These are phyloP conservation scores for Gobiocypris rarus DNA, from an alignment of 2,113 vertebrate species.

Conservation along the genomic window DNA sequence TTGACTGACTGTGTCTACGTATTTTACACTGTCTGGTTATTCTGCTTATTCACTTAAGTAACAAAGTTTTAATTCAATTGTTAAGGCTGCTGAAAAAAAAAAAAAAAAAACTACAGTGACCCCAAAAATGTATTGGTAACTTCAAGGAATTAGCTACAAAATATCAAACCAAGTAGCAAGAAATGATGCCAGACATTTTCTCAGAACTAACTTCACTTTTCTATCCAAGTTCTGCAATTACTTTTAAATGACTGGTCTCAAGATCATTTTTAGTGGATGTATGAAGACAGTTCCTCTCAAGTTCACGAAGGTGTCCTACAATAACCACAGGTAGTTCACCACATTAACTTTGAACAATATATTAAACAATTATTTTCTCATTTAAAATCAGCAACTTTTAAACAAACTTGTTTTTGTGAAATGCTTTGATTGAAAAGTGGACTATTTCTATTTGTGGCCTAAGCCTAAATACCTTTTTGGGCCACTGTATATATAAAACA, in stretches of 20 bases:
- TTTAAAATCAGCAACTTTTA: neutral
- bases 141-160: neutral
- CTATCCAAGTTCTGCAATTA: slow-evolving; percentile 14
- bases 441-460: neutral
- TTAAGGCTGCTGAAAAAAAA: neutral
- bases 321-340: neutral
- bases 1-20: slow-evolving; percentile 55
- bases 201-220: slow-evolving; percentile 56
- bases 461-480: neutral
- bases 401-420: neutral
- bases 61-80: neutral
- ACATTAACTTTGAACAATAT: neutral
- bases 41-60: slow-evolving; percentile 25
- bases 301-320: neutral
- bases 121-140: neutral
- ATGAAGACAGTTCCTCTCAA: slow-evolving; percentile 18
- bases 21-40: slow-evolving; percentile 45
- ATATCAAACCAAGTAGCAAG: slow-evolving; percentile 17
- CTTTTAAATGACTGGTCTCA: slow-evolving; percentile 10
- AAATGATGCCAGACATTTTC: slow-evolving; percentile 49
- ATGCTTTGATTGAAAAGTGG: too few species aligned
- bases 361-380: neutral
- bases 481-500: neutral
- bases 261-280: slow-evolving; percentile 39
- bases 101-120: neutral